These are phyloP conservation scores for Agrochola lota DNA, from an alignment of 2,888 invertebrate species.

Conservation along the genomic window DNA sequence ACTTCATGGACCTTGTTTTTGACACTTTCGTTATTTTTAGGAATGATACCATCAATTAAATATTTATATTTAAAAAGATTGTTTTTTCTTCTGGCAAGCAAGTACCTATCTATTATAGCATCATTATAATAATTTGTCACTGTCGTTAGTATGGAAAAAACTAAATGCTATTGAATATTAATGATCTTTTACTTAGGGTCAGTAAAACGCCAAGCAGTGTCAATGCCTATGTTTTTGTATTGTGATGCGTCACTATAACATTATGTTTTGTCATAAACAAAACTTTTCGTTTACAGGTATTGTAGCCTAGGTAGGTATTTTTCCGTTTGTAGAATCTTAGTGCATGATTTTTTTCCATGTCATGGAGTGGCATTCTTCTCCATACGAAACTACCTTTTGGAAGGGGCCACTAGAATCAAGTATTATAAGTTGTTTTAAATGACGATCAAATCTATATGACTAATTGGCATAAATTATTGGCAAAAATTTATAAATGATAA, in stretches of 20 bases:
- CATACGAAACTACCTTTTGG: background rate
- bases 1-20: too few species aligned
- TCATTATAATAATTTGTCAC: slow-evolving; percentile 22
- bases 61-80: background rate
- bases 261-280: too few species aligned
- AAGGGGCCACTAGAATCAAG: background rate
- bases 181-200: slow-evolving; percentile 2
- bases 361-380: background rate
- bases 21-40: background rate
- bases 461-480: background rate
- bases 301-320: background rate
- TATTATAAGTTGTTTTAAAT: background rate
- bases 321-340: background rate
- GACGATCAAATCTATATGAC: background rate
- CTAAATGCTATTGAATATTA: background rate
- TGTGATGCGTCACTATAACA: background rate
- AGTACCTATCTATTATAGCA: background rate
- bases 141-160: slow-evolving; percentile 1
- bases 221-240: background rate
- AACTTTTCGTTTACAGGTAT: background rate
- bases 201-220: background rate
- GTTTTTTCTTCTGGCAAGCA: background rate
- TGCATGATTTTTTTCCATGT: too few species aligned
- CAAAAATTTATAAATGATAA: too few species aligned
- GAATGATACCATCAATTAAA: background rate